Base-by-base conservation (phyloP, 2,113 vertebrate genomes). In the Anser brachyrhynchus region DNA sequence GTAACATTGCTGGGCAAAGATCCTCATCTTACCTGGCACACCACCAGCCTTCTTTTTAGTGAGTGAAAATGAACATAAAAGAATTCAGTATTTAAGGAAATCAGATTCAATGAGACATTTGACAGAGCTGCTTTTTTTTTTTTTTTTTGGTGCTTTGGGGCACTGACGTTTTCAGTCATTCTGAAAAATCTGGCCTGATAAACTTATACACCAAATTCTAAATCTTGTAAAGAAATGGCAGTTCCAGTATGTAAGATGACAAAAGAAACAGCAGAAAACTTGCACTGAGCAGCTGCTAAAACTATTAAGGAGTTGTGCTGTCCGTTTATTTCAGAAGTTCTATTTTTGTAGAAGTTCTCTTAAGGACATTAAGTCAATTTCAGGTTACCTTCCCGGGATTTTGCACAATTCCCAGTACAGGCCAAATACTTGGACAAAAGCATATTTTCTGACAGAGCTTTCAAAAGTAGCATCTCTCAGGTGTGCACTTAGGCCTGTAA, bases 231-330 rank as follows among this genome's bases (percentile, higher is more conserved):
- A 37, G 23, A 81, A 90, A 84, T 39, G 3, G 55, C 16, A 84
- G 17, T 41, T 90, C 29, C 31, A 49, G 19, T 75, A 19, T 0
- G 0, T 33, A 89, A 66, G 13, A 19, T 4, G 10, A 76, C 23
- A 76, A 58, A 72, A 91, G 49, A 71, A 89, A n/a, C 13, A 69
- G 62, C 23, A 83, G 37, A 75, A 95, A 83, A 44, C 49, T 71
- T 37, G 74, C 10, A 55, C 3, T 20, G 41, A 81, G 25, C 3
- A 82, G 55, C 19, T 75, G 57, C n/a, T 61, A 39, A 76, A 91
- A 85, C 82, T 84, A 44, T 4, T 28, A 61, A 33, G 28, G 39
- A 39, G 13, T n/a, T 46, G 6, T 18, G 19, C 26, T 65, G 14
- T 26, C 31, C 13, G 69, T 6, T 49, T 64, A n/a, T 49, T 91